Evolutionary conservation across 2,888 invertebrate genomes (phyloP).

Genomic region (Coelinius sp.): DNA sequence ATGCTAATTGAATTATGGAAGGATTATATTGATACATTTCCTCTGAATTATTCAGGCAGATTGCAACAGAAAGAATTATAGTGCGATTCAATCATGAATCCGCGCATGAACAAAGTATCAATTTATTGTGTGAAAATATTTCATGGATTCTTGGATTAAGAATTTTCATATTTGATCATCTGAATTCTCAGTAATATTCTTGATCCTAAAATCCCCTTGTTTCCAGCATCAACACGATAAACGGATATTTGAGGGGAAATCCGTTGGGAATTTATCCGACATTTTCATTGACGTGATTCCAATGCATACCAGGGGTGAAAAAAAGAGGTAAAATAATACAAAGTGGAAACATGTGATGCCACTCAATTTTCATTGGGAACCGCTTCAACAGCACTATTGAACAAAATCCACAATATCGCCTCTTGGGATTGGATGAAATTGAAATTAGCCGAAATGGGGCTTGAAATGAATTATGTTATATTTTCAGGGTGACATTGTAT

Average conservation of each 20-base stretch:
- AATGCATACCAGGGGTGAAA: not conserved
- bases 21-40: too few relatives aligned
- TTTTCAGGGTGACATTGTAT: not conserved
- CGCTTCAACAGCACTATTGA: not conserved
- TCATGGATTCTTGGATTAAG: too few relatives aligned
- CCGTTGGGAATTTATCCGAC: not conserved
- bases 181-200: too few relatives aligned
- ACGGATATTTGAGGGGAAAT: not conserved
- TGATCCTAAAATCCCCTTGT: too few relatives aligned
- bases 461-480: not conserved
- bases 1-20: too few relatives aligned
- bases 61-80: too few relatives aligned
- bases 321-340: not conserved
- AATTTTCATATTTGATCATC: too few relatives aligned
- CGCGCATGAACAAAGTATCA: too few relatives aligned
- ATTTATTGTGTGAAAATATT: too few relatives aligned
- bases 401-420: not conserved
- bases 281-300: slow-evolving; percentile 8
- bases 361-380: not conserved
- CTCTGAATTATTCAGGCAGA: too few relatives aligned
- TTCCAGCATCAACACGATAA: slow-evolving; percentile 12
- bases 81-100: too few relatives aligned
- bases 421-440: not conserved
- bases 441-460: not conserved
- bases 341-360: not conserved